Evolutionary conservation across 1,140 invertebrate genomes (phyloP).

Genomic region (Daktulosphaira vitifoliae): DNA sequence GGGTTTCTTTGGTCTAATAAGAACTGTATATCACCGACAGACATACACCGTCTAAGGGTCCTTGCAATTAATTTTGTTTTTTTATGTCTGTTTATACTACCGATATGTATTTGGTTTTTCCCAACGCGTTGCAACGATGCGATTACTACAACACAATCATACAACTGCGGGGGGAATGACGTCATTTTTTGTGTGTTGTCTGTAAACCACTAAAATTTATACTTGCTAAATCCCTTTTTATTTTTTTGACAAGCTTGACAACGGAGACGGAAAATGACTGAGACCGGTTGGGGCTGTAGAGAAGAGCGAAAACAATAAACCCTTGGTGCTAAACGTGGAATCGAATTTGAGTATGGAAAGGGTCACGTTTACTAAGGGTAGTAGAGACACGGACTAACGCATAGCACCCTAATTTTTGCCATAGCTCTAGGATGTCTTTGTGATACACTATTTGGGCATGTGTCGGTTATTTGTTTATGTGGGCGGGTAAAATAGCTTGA

Average conservation of each 20-base stretch:
- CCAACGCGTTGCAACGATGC: no score
- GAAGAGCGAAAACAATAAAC: conserved; percentile 25
- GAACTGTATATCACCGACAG: no score
- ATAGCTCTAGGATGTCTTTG: conserved; percentile 4
- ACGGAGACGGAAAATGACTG: neutral
- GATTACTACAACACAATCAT: conserved; percentile 5
- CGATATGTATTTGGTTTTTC: no score
- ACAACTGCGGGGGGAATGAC: neutral
- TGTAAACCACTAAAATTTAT: neutral
- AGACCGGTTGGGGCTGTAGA: neutral
- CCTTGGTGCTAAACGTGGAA: conserved; percentile 22
- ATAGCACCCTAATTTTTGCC: conserved; percentile 16
- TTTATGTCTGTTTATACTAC: neutral
- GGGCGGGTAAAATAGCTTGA: neutral
- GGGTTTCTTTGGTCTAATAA: no score
- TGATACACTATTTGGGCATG: neutral
- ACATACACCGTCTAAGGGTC: neutral
- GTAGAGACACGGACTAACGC: neutral
- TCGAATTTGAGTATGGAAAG: conserved; percentile 25
- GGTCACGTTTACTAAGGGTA: conserved; percentile 14
- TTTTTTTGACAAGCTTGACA: conserved; percentile 18
- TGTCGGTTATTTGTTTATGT: neutral
- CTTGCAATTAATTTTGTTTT: conserved; percentile 25
- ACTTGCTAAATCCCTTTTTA: conserved; percentile 8
- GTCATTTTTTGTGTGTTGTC: conserved; percentile 7